These are phyloP conservation scores for Trachymyrmex cornetzi DNA, from an alignment of 1,140 invertebrate species.

Conservation along the genomic window DNA sequence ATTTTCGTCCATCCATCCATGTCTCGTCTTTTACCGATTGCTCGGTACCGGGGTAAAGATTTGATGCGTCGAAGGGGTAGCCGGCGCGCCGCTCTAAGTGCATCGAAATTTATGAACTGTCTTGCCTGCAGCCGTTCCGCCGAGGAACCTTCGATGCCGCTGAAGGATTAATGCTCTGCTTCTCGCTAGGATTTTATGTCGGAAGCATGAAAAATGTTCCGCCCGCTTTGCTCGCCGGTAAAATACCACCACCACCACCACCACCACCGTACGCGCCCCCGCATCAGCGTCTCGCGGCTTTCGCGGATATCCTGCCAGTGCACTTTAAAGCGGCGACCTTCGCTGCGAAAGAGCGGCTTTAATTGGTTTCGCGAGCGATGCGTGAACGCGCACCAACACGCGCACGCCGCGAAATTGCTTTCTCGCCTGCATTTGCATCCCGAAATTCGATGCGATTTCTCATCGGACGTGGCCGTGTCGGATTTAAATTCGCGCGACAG, in stretches of 20 bases:
- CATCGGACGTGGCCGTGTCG: conserved; percentile 28
- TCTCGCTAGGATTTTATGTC: conserved; percentile 68
- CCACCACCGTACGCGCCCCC: not conserved
- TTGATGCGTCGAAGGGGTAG: conserved; percentile 44
- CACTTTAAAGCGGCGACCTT: conserved; percentile 44
- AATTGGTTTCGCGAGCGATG: conserved; percentile 58
- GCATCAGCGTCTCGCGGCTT: conserved; percentile 14
- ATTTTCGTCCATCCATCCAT: conserved; percentile 18
- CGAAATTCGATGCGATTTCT: conserved; percentile 49
- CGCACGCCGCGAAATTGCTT: conserved; percentile 49
- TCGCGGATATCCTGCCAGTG: conserved; percentile 4
- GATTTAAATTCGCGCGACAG: conserved; percentile 51
- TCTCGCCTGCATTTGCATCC: conserved; percentile 18
- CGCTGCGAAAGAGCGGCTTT: conserved; percentile 44
- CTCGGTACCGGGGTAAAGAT: conserved; percentile 27
- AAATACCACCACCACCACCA: conserved; percentile 5
- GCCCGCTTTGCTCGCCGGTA: conserved; percentile 24
- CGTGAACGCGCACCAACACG: conserved; percentile 45
- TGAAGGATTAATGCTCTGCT: conserved; percentile 75
- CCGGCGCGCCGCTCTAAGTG: conserved; percentile 69
- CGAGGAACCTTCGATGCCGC: conserved; percentile 49
- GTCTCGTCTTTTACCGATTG: conserved; percentile 54
- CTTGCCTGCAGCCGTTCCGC: conserved; percentile 46
- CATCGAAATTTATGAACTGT: conserved; percentile 78
- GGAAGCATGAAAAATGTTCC: conserved; percentile 74